These are phyloP conservation scores for Drosophila mayri DNA, from an alignment of 1,140 invertebrate genomes.

Conservation along the genomic window DNA sequence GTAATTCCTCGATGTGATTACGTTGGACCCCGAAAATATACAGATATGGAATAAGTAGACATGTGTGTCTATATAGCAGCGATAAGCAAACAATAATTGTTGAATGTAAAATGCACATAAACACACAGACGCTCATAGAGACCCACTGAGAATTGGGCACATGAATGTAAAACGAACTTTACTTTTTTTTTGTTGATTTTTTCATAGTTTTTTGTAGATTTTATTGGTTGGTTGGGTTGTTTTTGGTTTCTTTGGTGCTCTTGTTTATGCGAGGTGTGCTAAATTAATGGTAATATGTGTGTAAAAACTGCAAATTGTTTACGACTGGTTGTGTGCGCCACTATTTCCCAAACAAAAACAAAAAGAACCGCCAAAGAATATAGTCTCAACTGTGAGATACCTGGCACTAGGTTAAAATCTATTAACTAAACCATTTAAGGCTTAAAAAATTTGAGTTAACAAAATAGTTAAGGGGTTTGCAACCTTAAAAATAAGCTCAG, in stretches of 20 bases:
- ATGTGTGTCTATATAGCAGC: slow-evolving; percentile 38
- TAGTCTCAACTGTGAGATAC: not conserved
- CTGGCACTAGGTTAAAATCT: not conserved
- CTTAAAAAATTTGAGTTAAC: not conserved
- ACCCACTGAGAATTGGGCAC: slow-evolving; percentile 41
- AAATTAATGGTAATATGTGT: slow-evolving; percentile 69
- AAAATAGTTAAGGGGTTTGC: not conserved
- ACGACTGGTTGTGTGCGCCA: slow-evolving; percentile 61
- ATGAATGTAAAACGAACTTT: slow-evolving; percentile 49
- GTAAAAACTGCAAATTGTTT: slow-evolving; percentile 70
- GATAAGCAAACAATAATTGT: slow-evolving; percentile 49
- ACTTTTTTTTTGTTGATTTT: slow-evolving; percentile 29
- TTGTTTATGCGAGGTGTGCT: slow-evolving; percentile 56
- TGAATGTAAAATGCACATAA: slow-evolving; percentile 40
- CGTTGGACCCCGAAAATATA: slow-evolving; percentile 49
- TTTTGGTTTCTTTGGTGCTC: slow-evolving; percentile 33
- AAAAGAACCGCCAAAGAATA: not conserved
- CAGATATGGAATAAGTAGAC: slow-evolving; percentile 23
- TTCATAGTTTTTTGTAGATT: slow-evolving; percentile 9
- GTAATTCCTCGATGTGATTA: slow-evolving; percentile 65
- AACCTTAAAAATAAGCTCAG: not conserved
- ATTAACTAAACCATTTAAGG: too few relatives aligned
- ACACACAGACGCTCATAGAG: slow-evolving; percentile 10
- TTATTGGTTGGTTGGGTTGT: slow-evolving; percentile 15
- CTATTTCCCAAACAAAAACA: slow-evolving; percentile 60